Evolutionary conservation across 1,140 invertebrate genomes (phyloP), one percentile per base, ranked within the genome.

Genomic region (Matsumurasca onukii): DNA sequence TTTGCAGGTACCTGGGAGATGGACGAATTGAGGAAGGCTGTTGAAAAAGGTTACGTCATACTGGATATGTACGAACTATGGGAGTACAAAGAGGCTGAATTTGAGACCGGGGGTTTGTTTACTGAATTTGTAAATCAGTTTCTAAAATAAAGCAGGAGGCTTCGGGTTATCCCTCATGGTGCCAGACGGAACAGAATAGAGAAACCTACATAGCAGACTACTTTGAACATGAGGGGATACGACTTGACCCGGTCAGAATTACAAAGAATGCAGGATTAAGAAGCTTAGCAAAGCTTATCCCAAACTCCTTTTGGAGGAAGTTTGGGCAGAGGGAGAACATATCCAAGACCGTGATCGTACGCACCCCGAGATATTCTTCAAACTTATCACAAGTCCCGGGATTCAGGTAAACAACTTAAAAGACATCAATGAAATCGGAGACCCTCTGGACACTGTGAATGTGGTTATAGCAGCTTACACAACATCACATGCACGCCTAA

Each of bases 241-340:
- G 61, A 20, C 66, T 83, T 20, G 75, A 81, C 31, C 25, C 9
- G 3, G 55, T 73, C 13, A 73, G 74, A 65, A 79, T 82, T 51
- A 65, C 45, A 34, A 70, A 75, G 57, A 82, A 82, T 69, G 73
- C 75, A 0, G 79, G 78, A 3, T 52, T 77, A 29, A 49, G 76
- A 29, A 69, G 73, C 2, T 67, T 78, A 5, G 73, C 75, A 1
- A 78, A 80, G 73, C 51, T 77, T 17, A 74, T 75, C 39, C 70
- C 78, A 49, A 80, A 79, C 69, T 75, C 72, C 3, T 75, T 79
- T 68, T 78, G 76, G 77, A 76, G 79, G 1, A 78, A 77, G 66
- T 78, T 76, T 67, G 75, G 72, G 5, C 74, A 76, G 51, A 67
- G 73, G 39, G 65, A 70, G 30, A 77, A 76, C 64, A 51, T 72